phyloP scores from a whole-genome alignment of 2,888 invertebrate species.

The Serrognathus titanus region DNA sequence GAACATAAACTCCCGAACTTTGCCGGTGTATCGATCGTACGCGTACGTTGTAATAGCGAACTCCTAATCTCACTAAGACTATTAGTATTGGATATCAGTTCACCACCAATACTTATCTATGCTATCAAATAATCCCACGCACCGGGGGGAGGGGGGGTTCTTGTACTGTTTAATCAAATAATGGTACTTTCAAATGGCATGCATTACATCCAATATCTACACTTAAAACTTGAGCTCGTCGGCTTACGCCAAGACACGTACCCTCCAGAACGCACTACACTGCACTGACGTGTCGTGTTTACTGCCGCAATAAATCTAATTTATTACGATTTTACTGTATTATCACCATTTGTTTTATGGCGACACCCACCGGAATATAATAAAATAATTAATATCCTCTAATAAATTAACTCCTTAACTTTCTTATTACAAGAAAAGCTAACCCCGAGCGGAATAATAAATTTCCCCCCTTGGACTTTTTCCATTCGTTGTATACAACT shows the following conservation, averaged over 20 bases:
- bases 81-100: no score
- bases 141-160: no score
- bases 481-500: no score
- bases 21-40: slow-evolving; percentile 34
- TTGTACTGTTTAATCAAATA: neutral
- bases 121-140: no score
- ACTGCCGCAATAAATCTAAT: slow-evolving; percentile 12
- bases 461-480: no score
- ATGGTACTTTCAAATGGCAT: neutral
- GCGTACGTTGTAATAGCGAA: slow-evolving; percentile 29
- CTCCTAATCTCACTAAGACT: no score
- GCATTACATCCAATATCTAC: neutral
- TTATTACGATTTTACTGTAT: slow-evolving; percentile 14
- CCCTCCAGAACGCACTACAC: slow-evolving; percentile 11
- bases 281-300: slow-evolving; percentile 10
- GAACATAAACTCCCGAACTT: slow-evolving; percentile 32
- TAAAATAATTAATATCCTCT: no score
- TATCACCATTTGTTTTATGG: slow-evolving; percentile 8
- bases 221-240: slow-evolving; percentile 11
- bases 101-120: no score
- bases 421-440: no score
- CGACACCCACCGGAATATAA: no score
- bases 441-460: no score
- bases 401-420: no score
- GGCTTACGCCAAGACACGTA: slow-evolving; percentile 17